Percentiles rank a stretch among this genome's conserved stretches.
Evolutionary conservation across 2,888 invertebrate genomes (phyloP).

Genomic region (Zygogramma bicolorata): DNA sequence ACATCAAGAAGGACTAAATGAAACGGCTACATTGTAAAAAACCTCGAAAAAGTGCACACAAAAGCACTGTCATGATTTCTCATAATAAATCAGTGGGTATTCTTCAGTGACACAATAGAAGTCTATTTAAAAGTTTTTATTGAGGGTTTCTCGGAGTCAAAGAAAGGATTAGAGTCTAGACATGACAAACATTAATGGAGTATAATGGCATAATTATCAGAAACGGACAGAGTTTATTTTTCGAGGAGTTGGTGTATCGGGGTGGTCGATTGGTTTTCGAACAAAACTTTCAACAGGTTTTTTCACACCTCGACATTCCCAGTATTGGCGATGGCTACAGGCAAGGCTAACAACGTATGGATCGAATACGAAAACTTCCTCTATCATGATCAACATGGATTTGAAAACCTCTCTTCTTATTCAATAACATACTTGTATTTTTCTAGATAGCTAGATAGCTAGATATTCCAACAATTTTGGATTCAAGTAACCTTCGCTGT

Average conservation of each 20-base stretch:
- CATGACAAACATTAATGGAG: conserved; percentile 37
- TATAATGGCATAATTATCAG: conserved; percentile 28
- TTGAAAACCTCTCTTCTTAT: too few species aligned
- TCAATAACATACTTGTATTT: too few species aligned
- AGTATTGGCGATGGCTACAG: too few species aligned
- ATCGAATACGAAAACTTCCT: too few species aligned
- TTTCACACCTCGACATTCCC: too few species aligned
- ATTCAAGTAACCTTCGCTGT: too few species aligned
- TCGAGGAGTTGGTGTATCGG: not conserved
- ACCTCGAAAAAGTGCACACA: conserved; percentile 26
- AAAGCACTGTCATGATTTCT: conserved; percentile 38
- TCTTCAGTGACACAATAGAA: conserved; percentile 31
- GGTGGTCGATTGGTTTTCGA: not conserved
- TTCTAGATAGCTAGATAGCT: too few species aligned
- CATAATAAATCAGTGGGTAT: conserved; percentile 38
- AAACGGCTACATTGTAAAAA: conserved; percentile 31
- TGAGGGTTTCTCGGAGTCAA: conserved; percentile 20
- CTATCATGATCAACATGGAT: too few species aligned
- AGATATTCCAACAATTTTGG: too few species aligned
- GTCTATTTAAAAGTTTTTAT: conserved; percentile 32
- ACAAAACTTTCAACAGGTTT: too few species aligned
- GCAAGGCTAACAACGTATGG: too few species aligned
- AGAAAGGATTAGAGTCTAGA: conserved; percentile 28
- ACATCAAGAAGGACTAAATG: not conserved
- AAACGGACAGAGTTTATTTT: conserved; percentile 9